Percentiles rank a stretch among this genome's conserved stretches.
phyloP scores from a whole-genome alignment of 2,888 invertebrate genomes.

The Ennomos fuscantarius region DNA sequence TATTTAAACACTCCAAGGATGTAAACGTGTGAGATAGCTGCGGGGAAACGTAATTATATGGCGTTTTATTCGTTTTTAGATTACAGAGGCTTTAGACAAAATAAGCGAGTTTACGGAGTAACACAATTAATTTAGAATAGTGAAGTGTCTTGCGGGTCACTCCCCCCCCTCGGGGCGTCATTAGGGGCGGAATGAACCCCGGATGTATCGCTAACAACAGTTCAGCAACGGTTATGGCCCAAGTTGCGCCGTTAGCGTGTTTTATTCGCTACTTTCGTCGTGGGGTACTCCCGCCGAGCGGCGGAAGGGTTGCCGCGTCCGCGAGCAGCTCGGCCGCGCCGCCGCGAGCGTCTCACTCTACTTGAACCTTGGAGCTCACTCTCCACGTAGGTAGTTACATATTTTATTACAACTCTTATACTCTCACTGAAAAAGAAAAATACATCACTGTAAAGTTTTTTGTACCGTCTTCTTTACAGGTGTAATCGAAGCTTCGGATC shows the following conservation, averaged over 20 bases:
- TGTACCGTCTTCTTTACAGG: too few species aligned
- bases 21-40: neutral
- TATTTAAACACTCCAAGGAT: neutral
- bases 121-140: constrained; percentile 37
- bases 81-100: constrained; percentile 44
- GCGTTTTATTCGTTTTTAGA: constrained; percentile 22
- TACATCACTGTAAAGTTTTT: too few species aligned
- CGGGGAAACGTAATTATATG: neutral
- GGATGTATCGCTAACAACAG: constrained; percentile 40
- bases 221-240: constrained; percentile 49
- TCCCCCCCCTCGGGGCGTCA: neutral
- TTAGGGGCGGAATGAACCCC: neutral
- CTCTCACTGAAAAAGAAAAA: too few species aligned
- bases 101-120: constrained; percentile 46
- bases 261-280: constrained; percentile 41
- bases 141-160: constrained; percentile 10
- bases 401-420: too few species aligned
- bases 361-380: too few species aligned
- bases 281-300: neutral
- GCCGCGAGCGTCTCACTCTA: too few species aligned
- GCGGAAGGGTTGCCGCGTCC: neutral
- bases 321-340: too few species aligned
- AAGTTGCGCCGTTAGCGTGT: constrained; percentile 50
- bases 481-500: too few species aligned
- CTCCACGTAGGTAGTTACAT: too few species aligned